Evolutionary conservation across 2,113 vertebrate species (phyloP).

Genomic region (Spea bombifrons): DNA sequence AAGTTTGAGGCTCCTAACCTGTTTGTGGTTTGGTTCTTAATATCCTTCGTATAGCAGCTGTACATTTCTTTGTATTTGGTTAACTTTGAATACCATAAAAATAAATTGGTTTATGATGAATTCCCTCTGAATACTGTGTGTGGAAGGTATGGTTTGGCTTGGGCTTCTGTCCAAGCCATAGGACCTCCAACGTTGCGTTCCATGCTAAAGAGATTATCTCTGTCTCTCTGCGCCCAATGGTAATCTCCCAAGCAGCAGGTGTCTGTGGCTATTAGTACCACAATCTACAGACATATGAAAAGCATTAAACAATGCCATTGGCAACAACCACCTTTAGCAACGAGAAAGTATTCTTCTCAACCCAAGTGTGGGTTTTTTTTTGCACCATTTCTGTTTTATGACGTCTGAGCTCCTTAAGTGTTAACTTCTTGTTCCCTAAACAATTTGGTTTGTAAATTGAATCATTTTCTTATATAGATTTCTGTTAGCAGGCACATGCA

Average conservation of each 20-base stretch:
- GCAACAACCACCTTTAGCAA: neutral
- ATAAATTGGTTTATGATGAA: neutral
- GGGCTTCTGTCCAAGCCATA: neutral
- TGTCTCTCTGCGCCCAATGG: neutral
- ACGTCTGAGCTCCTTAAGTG: constrained; percentile 20
- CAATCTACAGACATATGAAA: neutral
- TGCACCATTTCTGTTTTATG: neutral
- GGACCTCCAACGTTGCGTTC: neutral
- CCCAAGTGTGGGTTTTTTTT: neutral
- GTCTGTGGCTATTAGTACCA: neutral
- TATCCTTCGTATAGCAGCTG: neutral
- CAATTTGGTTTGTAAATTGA: constrained; percentile 47
- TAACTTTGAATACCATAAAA: neutral
- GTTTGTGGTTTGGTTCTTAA: neutral
- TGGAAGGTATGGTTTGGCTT: neutral
- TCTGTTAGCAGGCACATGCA: constrained; percentile 28
- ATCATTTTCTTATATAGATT: constrained; percentile 41
- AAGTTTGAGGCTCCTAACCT: too few relatives aligned
- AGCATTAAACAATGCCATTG: neutral
- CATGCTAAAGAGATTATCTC: neutral
- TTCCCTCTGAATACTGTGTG: neutral
- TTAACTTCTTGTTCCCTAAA: constrained; percentile 41
- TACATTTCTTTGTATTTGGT: neutral
- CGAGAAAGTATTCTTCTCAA: neutral
- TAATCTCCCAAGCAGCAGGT: neutral